These are phyloP conservation scores for Ceyx melanurus DNA, from an alignment of 2,113 vertebrate species.

Conservation along the genomic window DNA sequence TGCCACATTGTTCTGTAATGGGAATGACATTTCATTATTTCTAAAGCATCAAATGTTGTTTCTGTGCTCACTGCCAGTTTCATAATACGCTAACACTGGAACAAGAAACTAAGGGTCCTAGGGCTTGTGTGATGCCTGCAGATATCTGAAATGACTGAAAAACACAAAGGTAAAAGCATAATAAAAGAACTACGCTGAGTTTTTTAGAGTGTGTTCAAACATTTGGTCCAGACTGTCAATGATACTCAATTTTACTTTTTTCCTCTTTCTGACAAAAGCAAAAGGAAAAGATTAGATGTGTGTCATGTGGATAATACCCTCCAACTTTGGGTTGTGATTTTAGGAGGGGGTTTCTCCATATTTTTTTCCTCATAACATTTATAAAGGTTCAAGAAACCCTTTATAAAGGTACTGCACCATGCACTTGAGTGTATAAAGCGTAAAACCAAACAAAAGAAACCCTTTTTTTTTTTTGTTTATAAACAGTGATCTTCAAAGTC, in stretches of 20 bases:
- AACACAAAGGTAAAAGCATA: not conserved
- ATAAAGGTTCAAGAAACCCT: not conserved
- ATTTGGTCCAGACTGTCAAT: not conserved
- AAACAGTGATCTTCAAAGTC: not conserved
- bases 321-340: not conserved
- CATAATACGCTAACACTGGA: not conserved
- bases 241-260: not conserved
- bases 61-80: conserved; percentile 39
- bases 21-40: conserved; percentile 76
- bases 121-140: not conserved
- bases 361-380: not conserved
- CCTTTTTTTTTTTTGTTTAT: not conserved
- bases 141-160: not conserved
- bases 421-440: not conserved
- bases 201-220: not conserved
- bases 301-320: not conserved
- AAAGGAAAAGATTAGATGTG: not conserved
- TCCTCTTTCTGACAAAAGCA: not conserved
- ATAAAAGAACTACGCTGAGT: not conserved
- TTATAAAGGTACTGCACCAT: not conserved
- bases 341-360: fast-evolving
- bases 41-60: conserved; percentile 28
- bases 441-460: not conserved
- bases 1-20: conserved; percentile 71
- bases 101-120: not conserved